phyloP scores from a whole-genome alignment of 2,113 vertebrate genomes.

The Hirundichthys speculiger region DNA sequence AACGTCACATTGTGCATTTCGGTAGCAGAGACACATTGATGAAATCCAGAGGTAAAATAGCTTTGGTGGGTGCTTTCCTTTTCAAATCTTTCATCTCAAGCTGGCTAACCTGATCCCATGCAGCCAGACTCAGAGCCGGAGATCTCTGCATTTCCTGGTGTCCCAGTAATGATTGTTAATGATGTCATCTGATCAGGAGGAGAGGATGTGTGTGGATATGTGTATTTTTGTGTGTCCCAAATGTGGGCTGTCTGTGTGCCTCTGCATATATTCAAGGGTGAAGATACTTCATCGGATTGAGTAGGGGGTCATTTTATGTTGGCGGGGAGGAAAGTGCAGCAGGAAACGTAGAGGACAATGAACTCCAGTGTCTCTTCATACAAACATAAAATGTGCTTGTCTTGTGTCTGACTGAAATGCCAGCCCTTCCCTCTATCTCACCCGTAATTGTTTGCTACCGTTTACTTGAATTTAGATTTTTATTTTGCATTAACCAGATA shows the following conservation, averaged over 20 bases:
- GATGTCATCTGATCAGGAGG: constrained; percentile 82
- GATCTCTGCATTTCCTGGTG: constrained; percentile 80
- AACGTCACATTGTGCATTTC: constrained; percentile 15
- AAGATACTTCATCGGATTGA: constrained; percentile 69
- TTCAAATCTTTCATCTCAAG: constrained; percentile 76
- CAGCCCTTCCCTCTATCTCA: constrained; percentile 38
- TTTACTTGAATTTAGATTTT: neutral
- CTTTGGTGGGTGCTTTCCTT: constrained; percentile 62
- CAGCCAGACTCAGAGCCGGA: constrained; percentile 72
- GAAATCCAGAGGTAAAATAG: constrained; percentile 61
- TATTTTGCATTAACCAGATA: neutral
- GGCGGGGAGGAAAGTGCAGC: constrained; percentile 23
- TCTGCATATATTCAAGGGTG: constrained; percentile 46
- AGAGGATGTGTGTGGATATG: constrained; percentile 65
- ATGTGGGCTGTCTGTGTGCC: constrained; percentile 34
- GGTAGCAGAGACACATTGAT: constrained; percentile 36
- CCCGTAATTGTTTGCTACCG: constrained; percentile 16
- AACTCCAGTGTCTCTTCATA: constrained; percentile 74
- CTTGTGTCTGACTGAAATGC: constrained; percentile 48
- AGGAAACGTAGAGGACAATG: constrained; percentile 76
- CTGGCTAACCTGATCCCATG: constrained; percentile 77
- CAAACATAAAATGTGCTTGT: constrained; percentile 71
- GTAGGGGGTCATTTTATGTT: constrained; percentile 65
- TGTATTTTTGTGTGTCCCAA: constrained; percentile 55
- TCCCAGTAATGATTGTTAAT: constrained; percentile 84